Evolutionary conservation across 2,888 invertebrate species (phyloP).

Genomic region (Brenthis hecate): DNA sequence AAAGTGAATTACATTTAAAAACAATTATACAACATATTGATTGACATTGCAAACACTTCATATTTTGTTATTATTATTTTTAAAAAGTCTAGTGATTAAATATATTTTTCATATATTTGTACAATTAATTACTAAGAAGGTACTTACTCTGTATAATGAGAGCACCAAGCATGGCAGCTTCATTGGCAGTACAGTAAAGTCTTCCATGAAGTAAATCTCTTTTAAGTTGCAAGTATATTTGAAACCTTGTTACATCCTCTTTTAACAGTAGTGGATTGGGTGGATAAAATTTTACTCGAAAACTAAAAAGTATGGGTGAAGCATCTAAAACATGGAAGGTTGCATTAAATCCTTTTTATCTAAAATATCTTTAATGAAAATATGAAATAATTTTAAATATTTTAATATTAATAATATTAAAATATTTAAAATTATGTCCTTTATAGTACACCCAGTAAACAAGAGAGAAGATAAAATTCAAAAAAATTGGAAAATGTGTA

Average conservation of each 20-base stretch:
- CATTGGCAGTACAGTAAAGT: conserved; percentile 94
- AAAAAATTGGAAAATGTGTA: no score
- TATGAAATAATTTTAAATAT: background rate
- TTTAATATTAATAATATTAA: no score
- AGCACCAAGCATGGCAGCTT: conserved; percentile 94
- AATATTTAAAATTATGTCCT: no score
- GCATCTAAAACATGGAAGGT: conserved; percentile 86
- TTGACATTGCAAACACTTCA: no score
- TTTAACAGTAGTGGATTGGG: conserved; percentile 95
- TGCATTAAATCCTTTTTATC: background rate
- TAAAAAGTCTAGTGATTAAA: background rate
- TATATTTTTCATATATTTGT: conserved; percentile 25
- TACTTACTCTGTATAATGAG: conserved; percentile 94
- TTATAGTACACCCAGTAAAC: no score
- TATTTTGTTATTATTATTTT: no score
- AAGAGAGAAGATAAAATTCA: no score
- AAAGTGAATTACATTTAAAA: no score
- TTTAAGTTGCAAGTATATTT: conserved; percentile 95
- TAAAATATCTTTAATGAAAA: background rate
- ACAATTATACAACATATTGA: no score
- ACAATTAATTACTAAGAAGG: background rate
- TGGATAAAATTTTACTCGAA: conserved; percentile 98
- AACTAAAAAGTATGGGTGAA: conserved; percentile 95
- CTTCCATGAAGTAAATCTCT: conserved; percentile 97
- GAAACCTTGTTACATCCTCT: conserved; percentile 97